Evolutionary conservation across 2,888 invertebrate genomes (phyloP).

Genomic region (Maniola hyperantus): DNA sequence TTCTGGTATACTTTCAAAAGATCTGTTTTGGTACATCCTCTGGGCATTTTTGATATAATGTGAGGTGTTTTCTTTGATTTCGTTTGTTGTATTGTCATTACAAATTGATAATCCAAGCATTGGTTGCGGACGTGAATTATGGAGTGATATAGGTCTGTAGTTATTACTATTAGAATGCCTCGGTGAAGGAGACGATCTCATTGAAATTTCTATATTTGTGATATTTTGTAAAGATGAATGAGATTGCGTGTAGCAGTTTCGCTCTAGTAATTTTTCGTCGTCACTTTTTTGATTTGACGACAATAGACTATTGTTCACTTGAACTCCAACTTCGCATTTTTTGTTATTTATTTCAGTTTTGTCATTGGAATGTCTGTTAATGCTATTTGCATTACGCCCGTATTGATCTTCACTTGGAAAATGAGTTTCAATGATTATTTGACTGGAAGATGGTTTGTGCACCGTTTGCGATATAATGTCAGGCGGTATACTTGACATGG

Average conservation of each 20-base stretch:
- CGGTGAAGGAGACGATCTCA: conserved; percentile 63
- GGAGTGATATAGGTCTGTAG: conserved; percentile 76
- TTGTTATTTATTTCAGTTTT: conserved; percentile 53
- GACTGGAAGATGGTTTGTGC: conserved; percentile 69
- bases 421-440: conserved; percentile 75
- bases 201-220: conserved; percentile 76
- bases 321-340: conserved; percentile 64
- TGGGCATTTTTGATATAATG: conserved; percentile 75
- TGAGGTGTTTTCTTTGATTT: conserved; percentile 71
- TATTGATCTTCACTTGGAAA: conserved; percentile 68
- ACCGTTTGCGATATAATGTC: conserved; percentile 77
- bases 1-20: conserved; percentile 77
- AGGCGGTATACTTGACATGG: conserved; percentile 64
- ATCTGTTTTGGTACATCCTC: conserved; percentile 74
- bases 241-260: conserved; percentile 62
- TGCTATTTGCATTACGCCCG: conserved; percentile 47
- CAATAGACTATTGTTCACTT: conserved; percentile 59
- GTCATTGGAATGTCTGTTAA: conserved; percentile 49
- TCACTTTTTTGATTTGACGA: conserved; percentile 76
- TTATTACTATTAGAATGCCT: conserved; percentile 59
- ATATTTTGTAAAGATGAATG: conserved; percentile 76
- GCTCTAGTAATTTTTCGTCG: conserved; percentile 77
- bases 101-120: conserved; percentile 48
- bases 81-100: conserved; percentile 65
- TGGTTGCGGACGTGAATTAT: conserved; percentile 62